Conservation (phyloP, 2,797 vertebrate species). For the Sphenopsis melanotis region DNA sequence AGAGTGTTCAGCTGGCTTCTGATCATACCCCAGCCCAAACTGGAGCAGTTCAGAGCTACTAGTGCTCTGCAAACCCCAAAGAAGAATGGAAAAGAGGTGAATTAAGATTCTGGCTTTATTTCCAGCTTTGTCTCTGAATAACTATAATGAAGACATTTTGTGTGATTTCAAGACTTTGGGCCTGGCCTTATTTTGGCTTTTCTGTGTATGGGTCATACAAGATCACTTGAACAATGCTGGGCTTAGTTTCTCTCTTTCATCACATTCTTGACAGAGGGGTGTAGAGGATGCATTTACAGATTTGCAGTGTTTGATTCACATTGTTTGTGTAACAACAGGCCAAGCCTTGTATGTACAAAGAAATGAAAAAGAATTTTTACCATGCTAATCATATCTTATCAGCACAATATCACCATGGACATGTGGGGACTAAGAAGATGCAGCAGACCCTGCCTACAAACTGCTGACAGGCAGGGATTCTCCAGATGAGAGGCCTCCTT, state of each 20-base stretch:
- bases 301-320: neutral
- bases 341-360: neutral
- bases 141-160: neutral
- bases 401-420: neutral
- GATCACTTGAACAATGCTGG: neutral
- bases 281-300: neutral
- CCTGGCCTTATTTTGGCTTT: neutral
- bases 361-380: neutral
- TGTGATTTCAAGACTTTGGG: neutral
- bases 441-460: neutral
- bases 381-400: neutral
- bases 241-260: neutral
- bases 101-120: neutral
- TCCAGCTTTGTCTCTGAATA: neutral
- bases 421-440: neutral
- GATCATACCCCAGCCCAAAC: neutral
- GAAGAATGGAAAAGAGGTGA: neutral
- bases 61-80: neutral
- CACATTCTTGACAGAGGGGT: neutral
- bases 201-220: neutral
- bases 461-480: neutral
- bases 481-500: neutral
- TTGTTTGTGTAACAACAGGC: neutral
- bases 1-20: neutral
- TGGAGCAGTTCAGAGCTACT: neutral